Base-by-base conservation (phyloP, 1,140 invertebrate species). In the Lutraria rhynchaena region DNA sequence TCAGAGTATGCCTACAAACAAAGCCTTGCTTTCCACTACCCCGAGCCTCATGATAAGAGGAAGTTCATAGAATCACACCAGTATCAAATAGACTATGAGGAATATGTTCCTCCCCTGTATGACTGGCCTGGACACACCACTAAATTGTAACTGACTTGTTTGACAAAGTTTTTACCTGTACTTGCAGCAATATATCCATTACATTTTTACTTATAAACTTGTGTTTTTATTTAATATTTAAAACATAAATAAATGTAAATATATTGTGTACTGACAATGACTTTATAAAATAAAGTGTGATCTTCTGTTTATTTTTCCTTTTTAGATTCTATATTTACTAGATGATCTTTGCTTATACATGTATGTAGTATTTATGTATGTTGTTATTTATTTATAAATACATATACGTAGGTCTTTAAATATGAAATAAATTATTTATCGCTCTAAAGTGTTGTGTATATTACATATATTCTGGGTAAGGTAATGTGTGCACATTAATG, bases 1-100 rank as follows among this genome's bases (percentile, higher is more conserved):
- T 95, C 96, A 37, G 95, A 98, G 83, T 96, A 97, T 91, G 96
- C 97, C 17, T 99, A 98, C 89, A 93, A 94, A 90, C 95, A 92
- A 31, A 90, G 90, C 15, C 87, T 92, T 33, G 94, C 94, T 4
- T 91, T 89, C n/a, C 85, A 88, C n/a, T 92, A 93, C 84, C 94
- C 94, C 0, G 89, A 94, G 85, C 94, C 94, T 0, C 85, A 88
- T n/a, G 92, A 95, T 85, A 93, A 94, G 78, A 90, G 91, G 75
- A 67, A 82, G 49, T 94, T 93, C 84, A 92, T 95, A 41, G 85
- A 91, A 22, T 86, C 85, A 1, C 90, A 93, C 60, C 89, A 93
- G 35, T 94, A 95, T 86, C 88, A 89, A 80, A 93, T 93, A 35
- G 90, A 92, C 27, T 95, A 95, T 85, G 92, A 93, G 75, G 88